A percentile compares a stretch with the other conserved stretches of the same genome.
Evolutionary conservation across 1,140 invertebrate species (phyloP).

Genomic region (fruit fly (Drosophila melanogaster)): Release_6_plus_ISO1_MT NT_033777.3:7897001-7897500

Average conservation of each 20-base stretch:
- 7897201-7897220: not conserved
- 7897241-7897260: not conserved
- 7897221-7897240: not conserved
- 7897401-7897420: not conserved
- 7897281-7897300: not conserved
- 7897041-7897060: not conserved
- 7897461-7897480: too few relatives aligned
- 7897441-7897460: too few relatives aligned
- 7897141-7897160: not conserved
- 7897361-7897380: not conserved
- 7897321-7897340: not conserved
- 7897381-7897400: not conserved
- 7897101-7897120: not conserved
- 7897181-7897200: slow-evolving; percentile 3
- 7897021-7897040: not conserved
- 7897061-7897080: not conserved
- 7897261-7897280: not conserved
- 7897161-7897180: slow-evolving; percentile 6
- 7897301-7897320: not conserved
- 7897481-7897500: too few relatives aligned
- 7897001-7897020: not conserved
- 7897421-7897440: too few relatives aligned
- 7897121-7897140: not conserved
- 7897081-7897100: not conserved
- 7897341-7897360: too few relatives aligned